A percentile compares a stretch with the other conserved stretches of the same genome.
phyloP scores from a whole-genome alignment of 1,140 invertebrate species.

The Daktulosphaira vitifoliae region DNA sequence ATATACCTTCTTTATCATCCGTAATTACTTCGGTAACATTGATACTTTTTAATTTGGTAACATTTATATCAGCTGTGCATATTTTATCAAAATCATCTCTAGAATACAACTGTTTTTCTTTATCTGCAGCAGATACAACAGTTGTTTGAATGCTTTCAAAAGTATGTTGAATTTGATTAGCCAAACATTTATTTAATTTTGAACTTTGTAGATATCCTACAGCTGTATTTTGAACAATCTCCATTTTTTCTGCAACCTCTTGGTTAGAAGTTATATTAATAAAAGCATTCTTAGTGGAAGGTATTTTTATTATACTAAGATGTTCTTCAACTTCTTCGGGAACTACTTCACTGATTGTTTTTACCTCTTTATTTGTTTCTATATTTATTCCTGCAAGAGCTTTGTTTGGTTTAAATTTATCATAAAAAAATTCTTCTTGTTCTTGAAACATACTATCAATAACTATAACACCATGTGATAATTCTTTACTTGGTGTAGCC shows the following conservation, averaged over 20 bases:
- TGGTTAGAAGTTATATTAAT: constrained; percentile 35
- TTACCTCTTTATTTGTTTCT: constrained; percentile 10
- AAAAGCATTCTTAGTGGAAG: constrained; percentile 42
- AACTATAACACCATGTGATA: constrained; percentile 10
- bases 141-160: constrained; percentile 8
- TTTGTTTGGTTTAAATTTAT: background rate
- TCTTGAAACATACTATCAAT: constrained; percentile 1
- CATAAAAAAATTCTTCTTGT: constrained; percentile 28
- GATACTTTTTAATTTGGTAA: constrained; percentile 36
- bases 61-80: constrained; percentile 34
- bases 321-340: constrained; percentile 42
- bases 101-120: constrained; percentile 20
- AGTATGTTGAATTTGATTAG: background rate
- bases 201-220: background rate
- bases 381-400: background rate
- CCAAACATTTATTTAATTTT: background rate
- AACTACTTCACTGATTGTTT: constrained; percentile 42
- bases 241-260: constrained; percentile 21
- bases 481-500: constrained; percentile 12
- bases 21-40: constrained; percentile 26
- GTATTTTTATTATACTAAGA: constrained; percentile 40
- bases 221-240: background rate
- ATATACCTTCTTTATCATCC: constrained; percentile 16
- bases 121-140: background rate
- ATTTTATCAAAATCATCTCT: too few relatives aligned